These are phyloP conservation scores for Drosophila formosana DNA, from an alignment of 2,888 invertebrate genomes.

Conservation along the genomic window DNA sequence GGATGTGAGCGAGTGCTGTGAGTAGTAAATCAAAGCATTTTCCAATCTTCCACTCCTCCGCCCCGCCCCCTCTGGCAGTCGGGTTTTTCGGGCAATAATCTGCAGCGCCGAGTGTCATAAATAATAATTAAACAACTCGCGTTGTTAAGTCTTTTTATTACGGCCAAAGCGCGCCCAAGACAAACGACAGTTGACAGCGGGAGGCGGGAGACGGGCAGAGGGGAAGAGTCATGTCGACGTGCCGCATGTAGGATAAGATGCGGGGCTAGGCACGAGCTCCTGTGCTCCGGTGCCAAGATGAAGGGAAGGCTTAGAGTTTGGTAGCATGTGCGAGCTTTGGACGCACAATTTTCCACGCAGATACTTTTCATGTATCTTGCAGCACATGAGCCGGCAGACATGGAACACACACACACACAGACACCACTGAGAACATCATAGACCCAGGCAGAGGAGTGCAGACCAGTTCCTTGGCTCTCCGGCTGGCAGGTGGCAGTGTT, in stretches of 20 bases:
- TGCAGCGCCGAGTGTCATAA: slow-evolving; percentile 75
- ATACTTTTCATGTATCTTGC: slow-evolving; percentile 49
- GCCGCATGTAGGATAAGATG: slow-evolving; percentile 68
- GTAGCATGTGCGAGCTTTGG: slow-evolving; percentile 72
- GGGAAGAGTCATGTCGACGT: slow-evolving; percentile 12
- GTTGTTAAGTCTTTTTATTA: slow-evolving; percentile 81
- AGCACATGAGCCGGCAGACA: slow-evolving; percentile 64
- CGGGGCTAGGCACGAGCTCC: slow-evolving; percentile 10
- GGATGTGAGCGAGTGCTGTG: background rate
- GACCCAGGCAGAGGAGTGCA: slow-evolving; percentile 2
- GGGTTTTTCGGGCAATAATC: slow-evolving; percentile 69
- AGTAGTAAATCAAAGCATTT: slow-evolving; percentile 67
- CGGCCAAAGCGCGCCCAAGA: slow-evolving; percentile 61
- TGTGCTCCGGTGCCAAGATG: slow-evolving; percentile 25
- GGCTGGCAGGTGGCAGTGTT: slow-evolving; percentile 54
- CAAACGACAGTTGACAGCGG: slow-evolving; percentile 72
- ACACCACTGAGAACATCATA: background rate
- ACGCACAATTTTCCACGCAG: slow-evolving; percentile 72
- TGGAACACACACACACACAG: slow-evolving; percentile 12
- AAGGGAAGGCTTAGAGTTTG: slow-evolving; percentile 73
- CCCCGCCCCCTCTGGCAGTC: background rate
- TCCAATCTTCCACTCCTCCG: slow-evolving; percentile 46
- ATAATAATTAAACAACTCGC: slow-evolving; percentile 82
- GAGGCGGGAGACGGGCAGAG: slow-evolving; percentile 9
- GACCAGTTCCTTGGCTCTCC: background rate